These are phyloP conservation scores for Xiphophorus maculatus DNA, from an alignment of 2,113 vertebrate species.

Conservation along the genomic window DNA sequence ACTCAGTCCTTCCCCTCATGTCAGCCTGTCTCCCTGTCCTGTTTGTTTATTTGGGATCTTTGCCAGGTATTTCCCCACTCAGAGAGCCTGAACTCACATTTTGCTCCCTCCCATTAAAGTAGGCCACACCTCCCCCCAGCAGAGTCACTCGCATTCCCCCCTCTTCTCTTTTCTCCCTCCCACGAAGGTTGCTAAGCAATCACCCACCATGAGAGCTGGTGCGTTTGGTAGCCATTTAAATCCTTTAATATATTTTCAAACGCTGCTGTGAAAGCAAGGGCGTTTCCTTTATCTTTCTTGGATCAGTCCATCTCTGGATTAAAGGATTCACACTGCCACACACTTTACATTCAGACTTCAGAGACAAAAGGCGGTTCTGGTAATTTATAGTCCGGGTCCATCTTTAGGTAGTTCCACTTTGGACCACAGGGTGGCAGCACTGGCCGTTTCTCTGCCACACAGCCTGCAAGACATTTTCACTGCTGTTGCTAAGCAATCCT, in stretches of 20 bases:
- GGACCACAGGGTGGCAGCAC: constrained; percentile 75
- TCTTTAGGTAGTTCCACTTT: not conserved
- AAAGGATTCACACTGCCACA: not conserved
- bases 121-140: constrained; percentile 19
- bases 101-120: constrained; percentile 51
- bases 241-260: constrained; percentile 59
- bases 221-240: constrained; percentile 67
- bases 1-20: constrained; percentile 22
- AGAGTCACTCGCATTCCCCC: constrained; percentile 27
- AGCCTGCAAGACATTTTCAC: constrained; percentile 48
- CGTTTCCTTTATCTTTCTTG: not conserved
- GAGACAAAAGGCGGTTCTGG: constrained; percentile 12
- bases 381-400: not conserved
- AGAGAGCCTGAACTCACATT: constrained; percentile 58
- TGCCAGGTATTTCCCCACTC: constrained; percentile 81
- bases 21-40: constrained; percentile 12
- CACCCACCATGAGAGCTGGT: constrained; percentile 57
- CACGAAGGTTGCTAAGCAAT: constrained; percentile 76
- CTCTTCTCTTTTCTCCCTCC: constrained; percentile 33
- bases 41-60: constrained; percentile 76
- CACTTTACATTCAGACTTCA: constrained; percentile 4
- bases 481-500: constrained; percentile 80
- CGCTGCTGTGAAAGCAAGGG: constrained; percentile 29
- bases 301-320: not conserved
- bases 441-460: constrained; percentile 43